Evolutionary conservation across 2,797 vertebrate genomes (phyloP), one percentile per base, ranked within the genome.

Genomic region (Myotis pilosus): DNA sequence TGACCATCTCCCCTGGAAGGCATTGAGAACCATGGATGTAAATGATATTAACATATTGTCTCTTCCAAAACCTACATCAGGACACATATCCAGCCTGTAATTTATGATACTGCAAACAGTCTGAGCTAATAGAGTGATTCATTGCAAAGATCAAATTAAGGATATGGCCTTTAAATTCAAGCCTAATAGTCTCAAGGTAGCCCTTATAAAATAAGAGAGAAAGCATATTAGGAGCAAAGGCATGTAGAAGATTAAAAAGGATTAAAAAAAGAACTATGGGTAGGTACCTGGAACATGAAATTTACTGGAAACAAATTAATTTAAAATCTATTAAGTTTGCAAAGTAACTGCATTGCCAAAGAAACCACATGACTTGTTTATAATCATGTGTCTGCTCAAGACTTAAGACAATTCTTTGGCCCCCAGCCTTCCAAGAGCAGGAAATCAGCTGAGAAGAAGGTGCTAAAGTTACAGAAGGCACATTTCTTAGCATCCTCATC

Each of bases 231-330:
- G 25, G 60, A 96, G 19, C 47, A 96, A 94, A 64, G 20, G 55
- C 33, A 69, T n/a, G 69, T 8, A 82, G 33, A 44, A 83, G 13
- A 60, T 74, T 72, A 57, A 79, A 57, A 79, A 78, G 44, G 17
- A 94, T 47, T 83, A 8, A 88, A 76, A 88, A 64, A 66, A 10
- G 23, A 92, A 72, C 62, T 87, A 57, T 2, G 71, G 49, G n/a
- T 91, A n/a, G n/a, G 1, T 38, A 92, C 79, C 22, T 66, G 36
- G 55, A 82, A 74, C 9, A 53, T 51, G 19, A 94, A 96, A 89
- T 28, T 92, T 91, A 95, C 53, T 16, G 33, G 66, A 95, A 96
- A 36, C 28, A 76, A 68, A 94, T 92, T 72, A 62, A 94, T 91
- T 94, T 92, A 33, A 95, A 91, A 68, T 4, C 20, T 93, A 87